phyloP scores from a whole-genome alignment of 2,797 vertebrate species.

The Anguilla anguilla region DNA sequence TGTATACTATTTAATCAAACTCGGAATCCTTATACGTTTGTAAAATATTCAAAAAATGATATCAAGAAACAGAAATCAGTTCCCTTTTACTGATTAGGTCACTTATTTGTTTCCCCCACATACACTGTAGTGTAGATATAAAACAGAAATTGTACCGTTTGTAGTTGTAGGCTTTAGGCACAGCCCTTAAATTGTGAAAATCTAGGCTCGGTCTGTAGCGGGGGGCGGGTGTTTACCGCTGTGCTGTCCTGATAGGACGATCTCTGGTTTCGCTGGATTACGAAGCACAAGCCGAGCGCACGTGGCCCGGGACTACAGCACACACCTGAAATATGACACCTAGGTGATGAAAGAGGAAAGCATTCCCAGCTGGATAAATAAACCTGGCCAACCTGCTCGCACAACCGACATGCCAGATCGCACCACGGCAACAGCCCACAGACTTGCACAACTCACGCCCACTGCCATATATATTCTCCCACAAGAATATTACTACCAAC shows the following conservation, averaged over 20 bases:
- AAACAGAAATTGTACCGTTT: not conserved
- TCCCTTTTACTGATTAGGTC: not conserved
- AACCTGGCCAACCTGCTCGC: slow-evolving; percentile 10
- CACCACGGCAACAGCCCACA: slow-evolving; percentile 1
- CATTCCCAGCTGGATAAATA: not conserved
- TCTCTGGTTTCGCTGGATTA: not conserved
- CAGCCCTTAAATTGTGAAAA: not conserved
- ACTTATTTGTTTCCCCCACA: not conserved
- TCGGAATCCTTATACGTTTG: not conserved
- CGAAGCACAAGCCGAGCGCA: not conserved
- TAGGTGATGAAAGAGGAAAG: slow-evolving; percentile 1
- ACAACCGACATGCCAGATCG: not conserved
- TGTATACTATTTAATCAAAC: not conserved
- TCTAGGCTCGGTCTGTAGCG: not conserved
- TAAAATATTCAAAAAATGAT: not conserved
- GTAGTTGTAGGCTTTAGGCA: not conserved
- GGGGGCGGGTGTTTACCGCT: no score
- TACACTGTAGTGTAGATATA: not conserved
- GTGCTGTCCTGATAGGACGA: no score
- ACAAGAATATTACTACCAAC: not conserved
- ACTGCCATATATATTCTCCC: not conserved
- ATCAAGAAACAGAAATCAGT: not conserved
- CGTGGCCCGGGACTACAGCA: not conserved
- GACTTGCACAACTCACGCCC: not conserved
- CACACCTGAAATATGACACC: not conserved